phyloP scores from a whole-genome alignment of 2,888 invertebrate genomes.

The Leptopilina myrica region DNA sequence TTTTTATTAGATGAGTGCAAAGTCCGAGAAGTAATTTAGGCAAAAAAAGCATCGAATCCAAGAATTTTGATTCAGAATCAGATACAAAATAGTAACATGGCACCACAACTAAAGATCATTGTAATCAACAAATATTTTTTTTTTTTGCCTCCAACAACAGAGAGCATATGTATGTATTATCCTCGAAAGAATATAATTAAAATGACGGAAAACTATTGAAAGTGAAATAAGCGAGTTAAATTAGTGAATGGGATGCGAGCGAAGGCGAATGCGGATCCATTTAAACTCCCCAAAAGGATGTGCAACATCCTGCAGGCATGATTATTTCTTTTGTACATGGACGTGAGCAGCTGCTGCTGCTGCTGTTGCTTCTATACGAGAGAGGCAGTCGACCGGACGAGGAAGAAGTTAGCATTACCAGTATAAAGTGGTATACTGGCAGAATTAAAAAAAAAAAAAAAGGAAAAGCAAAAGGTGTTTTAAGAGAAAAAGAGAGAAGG shows the following conservation, averaged over 20 bases:
- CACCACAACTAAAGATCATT: too few species aligned
- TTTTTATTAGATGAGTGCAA: too few species aligned
- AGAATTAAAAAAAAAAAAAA: neutral
- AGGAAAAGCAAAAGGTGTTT: neutral
- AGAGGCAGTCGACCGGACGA: conserved; percentile 32
- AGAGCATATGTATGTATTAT: neutral
- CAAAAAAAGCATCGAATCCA: too few species aligned
- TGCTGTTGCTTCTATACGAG: too few species aligned
- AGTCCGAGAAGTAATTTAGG: too few species aligned
- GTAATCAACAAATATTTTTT: too few species aligned
- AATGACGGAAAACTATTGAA: conserved; percentile 15
- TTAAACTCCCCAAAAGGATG: conserved; percentile 28
- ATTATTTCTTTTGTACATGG: conserved; percentile 24
- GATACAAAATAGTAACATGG: too few species aligned
- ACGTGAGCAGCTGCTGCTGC: conserved; percentile 14
- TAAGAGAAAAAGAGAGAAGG: neutral
- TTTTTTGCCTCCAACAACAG: too few species aligned
- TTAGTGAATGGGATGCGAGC: conserved; percentile 13
- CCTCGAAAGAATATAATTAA: neutral
- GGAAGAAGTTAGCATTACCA: conserved; percentile 20
- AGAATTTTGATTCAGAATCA: too few species aligned
- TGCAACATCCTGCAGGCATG: conserved; percentile 39
- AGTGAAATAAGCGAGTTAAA: conserved; percentile 17
- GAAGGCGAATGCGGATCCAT: neutral
- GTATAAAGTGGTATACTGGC: neutral